Conservation (phyloP, 2,797 vertebrate genomes). For the Alcedo atthis region DNA sequence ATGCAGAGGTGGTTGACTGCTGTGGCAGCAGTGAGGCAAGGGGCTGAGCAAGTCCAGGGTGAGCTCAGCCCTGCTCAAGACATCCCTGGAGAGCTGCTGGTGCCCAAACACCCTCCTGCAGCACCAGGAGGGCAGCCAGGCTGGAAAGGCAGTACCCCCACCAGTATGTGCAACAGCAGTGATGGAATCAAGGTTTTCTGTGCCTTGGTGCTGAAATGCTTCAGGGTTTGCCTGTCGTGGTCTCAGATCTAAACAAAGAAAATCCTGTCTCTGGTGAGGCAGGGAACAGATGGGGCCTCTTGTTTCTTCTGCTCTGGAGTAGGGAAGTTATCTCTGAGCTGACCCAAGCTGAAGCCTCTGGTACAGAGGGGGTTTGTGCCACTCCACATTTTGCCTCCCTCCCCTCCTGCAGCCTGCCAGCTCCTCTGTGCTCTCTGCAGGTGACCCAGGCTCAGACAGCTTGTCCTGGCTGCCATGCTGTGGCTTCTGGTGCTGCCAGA, state of each 20-base stretch:
- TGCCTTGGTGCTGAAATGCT: background rate
- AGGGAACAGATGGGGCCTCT: background rate
- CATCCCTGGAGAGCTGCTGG: background rate
- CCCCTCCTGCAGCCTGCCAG: background rate
- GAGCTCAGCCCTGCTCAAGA: background rate
- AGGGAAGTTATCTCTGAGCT: background rate
- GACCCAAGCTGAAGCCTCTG: background rate
- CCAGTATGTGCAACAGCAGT: rapidly evolving
- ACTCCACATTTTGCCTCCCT: background rate
- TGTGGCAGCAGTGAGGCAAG: rapidly evolving
- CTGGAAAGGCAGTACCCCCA: background rate
- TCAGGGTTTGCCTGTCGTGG: background rate
- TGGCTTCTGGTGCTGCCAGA: background rate
- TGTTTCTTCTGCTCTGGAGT: background rate
- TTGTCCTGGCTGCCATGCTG: background rate
- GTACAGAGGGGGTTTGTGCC: background rate
- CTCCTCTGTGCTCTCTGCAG: background rate
- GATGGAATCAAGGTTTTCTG: background rate
- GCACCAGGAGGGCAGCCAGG: background rate
- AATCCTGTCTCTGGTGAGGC: background rate
- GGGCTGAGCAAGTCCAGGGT: background rate
- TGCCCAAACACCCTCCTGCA: background rate
- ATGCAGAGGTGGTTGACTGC: background rate
- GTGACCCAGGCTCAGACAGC: background rate
- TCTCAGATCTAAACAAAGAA: background rate